Conservation (phyloP, 2,113 vertebrate genomes). For the Toxotes jaculatrix region DNA sequence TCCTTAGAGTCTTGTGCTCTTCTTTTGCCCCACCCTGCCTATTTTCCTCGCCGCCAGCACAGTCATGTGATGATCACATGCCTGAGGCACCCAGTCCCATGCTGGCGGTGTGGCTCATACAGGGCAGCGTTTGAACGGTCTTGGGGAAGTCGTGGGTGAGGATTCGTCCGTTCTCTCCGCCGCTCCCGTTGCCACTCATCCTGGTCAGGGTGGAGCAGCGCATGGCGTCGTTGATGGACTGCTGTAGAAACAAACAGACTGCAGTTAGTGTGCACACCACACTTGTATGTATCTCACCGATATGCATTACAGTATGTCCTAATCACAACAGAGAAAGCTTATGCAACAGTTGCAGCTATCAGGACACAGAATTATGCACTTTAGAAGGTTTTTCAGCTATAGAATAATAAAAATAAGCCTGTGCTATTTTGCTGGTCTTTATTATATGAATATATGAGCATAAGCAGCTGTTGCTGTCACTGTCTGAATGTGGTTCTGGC, state of each 20-base stretch:
- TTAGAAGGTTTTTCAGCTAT: neutral
- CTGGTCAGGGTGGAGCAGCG: slow-evolving; percentile 94
- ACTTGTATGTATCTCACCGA: neutral
- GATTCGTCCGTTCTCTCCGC: slow-evolving; percentile 96
- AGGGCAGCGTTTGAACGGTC: slow-evolving; percentile 97
- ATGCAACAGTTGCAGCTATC: slow-evolving; percentile 41
- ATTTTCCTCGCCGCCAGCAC: slow-evolving; percentile 60
- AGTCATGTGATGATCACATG: slow-evolving; percentile 89
- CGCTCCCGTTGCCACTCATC: slow-evolving; percentile 89
- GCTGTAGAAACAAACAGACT: slow-evolving; percentile 82
- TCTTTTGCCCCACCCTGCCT: slow-evolving; percentile 78
- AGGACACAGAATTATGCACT: neutral
- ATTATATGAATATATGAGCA: slow-evolving; percentile 6
- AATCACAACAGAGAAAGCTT: slow-evolving; percentile 26
- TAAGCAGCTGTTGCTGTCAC: slow-evolving; percentile 37
- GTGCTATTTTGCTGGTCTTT: neutral
- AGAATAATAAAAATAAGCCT: neutral
- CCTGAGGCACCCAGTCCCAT: slow-evolving; percentile 97
- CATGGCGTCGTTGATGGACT: slow-evolving; percentile 98
- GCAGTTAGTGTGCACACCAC: slow-evolving; percentile 18
- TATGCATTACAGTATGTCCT: neutral
- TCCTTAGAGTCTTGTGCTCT: slow-evolving; percentile 76
- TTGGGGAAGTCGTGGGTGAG: slow-evolving; percentile 98
- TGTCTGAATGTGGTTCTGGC: slow-evolving; percentile 53
- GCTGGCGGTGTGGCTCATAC: slow-evolving; percentile 98